Evolutionary conservation across 2,113 vertebrate species (phyloP), one percentile per base, ranked within the genome.

Genomic region (Aphelocoma coerulescens): DNA sequence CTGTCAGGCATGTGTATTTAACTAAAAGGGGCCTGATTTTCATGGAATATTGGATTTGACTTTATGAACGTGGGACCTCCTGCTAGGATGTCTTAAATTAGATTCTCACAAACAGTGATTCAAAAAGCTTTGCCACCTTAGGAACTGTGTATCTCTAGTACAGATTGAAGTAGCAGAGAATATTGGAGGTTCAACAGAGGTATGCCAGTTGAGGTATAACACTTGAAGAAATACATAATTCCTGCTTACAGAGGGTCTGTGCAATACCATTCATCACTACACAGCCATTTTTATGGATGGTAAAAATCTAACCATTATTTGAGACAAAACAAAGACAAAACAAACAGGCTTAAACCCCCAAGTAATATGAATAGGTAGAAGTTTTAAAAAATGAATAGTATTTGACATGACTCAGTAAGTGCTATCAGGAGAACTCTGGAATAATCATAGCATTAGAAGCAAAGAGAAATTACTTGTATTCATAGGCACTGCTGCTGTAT

Each of bases 401-500:
- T 93, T 94, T 87, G 28, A 77, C 91, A 75, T 96, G 59, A 85
- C 37, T 93, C 68, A 69, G 59, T 58, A 41, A 61, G 35, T 82
- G 62, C 75, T 89, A 68, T 46, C 43, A 55, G 41, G 94, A 94
- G 89, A 79, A 13, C 43, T 83, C 35, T 46, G 80, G 59, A 91
- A 58, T 77, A 86, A 87, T 82, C 54, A 58, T 52, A 86, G 65
- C 78, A 28, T 87, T 87, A 95, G 84, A 92, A 85, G 92, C 79
- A 91, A 85, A 68, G 46, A 93, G 69, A 96, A 95, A 46, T 96
- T 91, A 48, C 88, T 92, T 74, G 73, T 80, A 76, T 91, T 97
- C 85, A 95, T 88, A 87, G 69, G 49, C 91, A 44, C 61, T 77
- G 49, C 87, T 95, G 80, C 91, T 84, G 71, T 97, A 92, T 93